Evolutionary conservation across 2,888 invertebrate genomes (phyloP), one percentile per base, ranked within the genome.

Genomic region (Drosophila multiciliata): DNA sequence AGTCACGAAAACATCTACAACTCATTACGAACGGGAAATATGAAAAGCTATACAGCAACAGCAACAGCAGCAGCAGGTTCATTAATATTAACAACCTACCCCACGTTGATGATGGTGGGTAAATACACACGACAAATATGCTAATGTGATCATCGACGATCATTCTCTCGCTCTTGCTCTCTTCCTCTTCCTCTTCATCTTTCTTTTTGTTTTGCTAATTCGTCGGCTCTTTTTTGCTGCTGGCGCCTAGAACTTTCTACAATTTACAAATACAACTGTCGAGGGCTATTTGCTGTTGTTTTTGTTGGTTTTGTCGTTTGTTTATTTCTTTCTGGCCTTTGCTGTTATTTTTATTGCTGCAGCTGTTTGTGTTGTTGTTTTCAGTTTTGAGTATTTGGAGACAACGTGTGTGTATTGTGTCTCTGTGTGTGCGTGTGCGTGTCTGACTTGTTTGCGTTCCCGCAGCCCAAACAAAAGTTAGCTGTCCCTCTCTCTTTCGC

Each of bases 1-100:
- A 71, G 64, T 65, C 33, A 20, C 59, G 54, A 75, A 75, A 67
- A 61, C 61, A 40, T 36, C 35, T 54, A 35, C 50, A 54, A 54
- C 38, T 38, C 17, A 65, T 29, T 48, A 33, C 20, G 58, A 29
- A 58, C 53, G 49, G 42, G 38, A 52, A 60, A 61, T 60, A 58
- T 33, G 53, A 59, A 66, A 62, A 60, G 40, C 32, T 52, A 45
- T 50, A 17, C 50, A 67, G 68, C 40, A 45, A 17, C 50, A 67
- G 68, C 40, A 45, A 45, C 29, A 40, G 32, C 54, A 42, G 64
- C 55, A 59, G 61, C 60, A 55, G 68, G 52, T 60, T 69, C 76
- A 85, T 85, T 78, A 85, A 76, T 80, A 80, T 82, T 82, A 85
- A 87, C 85, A 84, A 84, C 84, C 84, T 84, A 84, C 83, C 83